Conservation (phyloP, 2,797 vertebrate genomes). For the Lateolabrax maculatus region DNA sequence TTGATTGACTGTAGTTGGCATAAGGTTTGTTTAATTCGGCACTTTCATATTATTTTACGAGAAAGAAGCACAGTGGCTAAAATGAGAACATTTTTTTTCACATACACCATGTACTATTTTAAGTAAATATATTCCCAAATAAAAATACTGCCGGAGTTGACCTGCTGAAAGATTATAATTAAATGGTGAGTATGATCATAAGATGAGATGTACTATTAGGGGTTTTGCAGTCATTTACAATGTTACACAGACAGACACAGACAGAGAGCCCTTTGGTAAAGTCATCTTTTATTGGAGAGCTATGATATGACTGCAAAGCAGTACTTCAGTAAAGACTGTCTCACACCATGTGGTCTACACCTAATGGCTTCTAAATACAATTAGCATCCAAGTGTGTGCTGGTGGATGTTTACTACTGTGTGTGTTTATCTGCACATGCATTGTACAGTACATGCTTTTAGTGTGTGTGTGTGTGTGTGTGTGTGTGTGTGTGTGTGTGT, state of each 20-base stretch:
- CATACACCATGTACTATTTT: neutral
- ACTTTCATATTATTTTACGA: neutral
- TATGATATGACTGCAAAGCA: conserved; percentile 36
- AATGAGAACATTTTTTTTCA: neutral
- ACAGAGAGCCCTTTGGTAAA: neutral
- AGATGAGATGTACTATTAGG: neutral
- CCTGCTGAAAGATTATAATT: neutral
- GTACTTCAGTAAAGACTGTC: conserved; percentile 27
- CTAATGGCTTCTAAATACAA: conserved; percentile 41
- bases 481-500: neutral
- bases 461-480: neutral
- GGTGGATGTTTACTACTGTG: conserved; percentile 1
- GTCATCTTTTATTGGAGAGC: conserved; percentile 45
- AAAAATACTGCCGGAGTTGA: neutral
- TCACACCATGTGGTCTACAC: conserved; percentile 16
- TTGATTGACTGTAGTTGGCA: neutral
- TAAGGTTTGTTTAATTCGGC: neutral
- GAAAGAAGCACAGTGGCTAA: neutral
- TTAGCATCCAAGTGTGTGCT: conserved; percentile 3
- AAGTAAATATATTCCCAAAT: neutral
- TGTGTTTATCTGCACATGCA: conserved; percentile 21
- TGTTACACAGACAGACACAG: conserved; percentile 9
- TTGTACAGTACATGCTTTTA: neutral
- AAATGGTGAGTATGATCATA: neutral
- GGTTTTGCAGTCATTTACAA: neutral